These are phyloP conservation scores for Enoplosus armatus DNA, from an alignment of 2,797 vertebrate species.

Conservation along the genomic window DNA sequence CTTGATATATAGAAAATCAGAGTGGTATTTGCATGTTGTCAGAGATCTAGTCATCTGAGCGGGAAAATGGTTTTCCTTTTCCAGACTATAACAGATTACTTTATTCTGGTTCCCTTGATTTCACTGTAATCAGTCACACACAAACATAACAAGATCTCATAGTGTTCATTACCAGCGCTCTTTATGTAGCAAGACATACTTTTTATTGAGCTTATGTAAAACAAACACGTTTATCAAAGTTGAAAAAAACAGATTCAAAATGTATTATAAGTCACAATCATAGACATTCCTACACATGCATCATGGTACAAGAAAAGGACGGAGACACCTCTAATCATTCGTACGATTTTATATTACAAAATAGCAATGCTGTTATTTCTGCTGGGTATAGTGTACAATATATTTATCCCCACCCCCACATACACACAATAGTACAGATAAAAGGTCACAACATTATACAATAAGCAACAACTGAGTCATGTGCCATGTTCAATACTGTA, in stretches of 20 bases:
- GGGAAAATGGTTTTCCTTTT: neutral
- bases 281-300: conserved; percentile 85
- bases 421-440: conserved; percentile 67
- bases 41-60: neutral
- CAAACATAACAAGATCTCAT: neutral
- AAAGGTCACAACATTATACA: conserved; percentile 61
- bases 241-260: conserved; percentile 87
- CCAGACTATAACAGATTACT: neutral
- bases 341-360: conserved; percentile 91
- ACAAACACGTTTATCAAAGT: conserved; percentile 44
- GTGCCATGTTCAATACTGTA: conserved; percentile 72
- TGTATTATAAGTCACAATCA: conserved; percentile 86
- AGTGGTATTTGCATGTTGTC: neutral
- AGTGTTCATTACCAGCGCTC: neutral
- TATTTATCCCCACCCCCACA: conserved; percentile 59
- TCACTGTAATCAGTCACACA: neutral
- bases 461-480: conserved; percentile 70
- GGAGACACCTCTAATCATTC: conserved; percentile 85
- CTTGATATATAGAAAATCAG: neutral
- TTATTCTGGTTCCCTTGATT: neutral
- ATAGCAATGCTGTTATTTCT: conserved; percentile 84
- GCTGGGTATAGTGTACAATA: conserved; percentile 81
- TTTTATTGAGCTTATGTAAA: conserved; percentile 15
- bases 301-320: conserved; percentile 85
- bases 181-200: neutral